Conservation (phyloP, 2,888 invertebrate species). For the Drosophila diplacantha region DNA sequence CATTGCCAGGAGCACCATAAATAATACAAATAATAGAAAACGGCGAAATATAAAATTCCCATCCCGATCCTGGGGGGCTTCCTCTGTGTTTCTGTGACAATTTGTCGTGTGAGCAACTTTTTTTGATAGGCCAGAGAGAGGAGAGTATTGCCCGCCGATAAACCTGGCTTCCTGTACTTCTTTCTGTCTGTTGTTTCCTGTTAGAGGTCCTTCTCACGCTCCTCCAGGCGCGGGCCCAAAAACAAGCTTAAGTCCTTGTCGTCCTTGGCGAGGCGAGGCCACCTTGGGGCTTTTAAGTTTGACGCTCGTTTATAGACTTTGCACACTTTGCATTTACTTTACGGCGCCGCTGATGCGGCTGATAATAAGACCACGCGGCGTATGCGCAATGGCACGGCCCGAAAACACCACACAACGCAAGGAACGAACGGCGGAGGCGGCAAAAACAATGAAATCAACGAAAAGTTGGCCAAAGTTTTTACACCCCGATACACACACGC, state of each 20-base stretch:
- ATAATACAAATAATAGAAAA: slow-evolving; percentile 66
- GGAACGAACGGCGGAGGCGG: slow-evolving; percentile 9
- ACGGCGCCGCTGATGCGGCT: slow-evolving; percentile 65
- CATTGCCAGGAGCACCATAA: slow-evolving; percentile 58
- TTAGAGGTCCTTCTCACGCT: neutral
- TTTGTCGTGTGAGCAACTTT: slow-evolving; percentile 67
- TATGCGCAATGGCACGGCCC: slow-evolving; percentile 52
- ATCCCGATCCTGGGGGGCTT: slow-evolving; percentile 33
- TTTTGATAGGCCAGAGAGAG: slow-evolving; percentile 56
- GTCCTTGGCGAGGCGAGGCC: slow-evolving; percentile 53
- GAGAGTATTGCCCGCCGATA: slow-evolving; percentile 46
- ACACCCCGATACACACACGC: slow-evolving; percentile 61
- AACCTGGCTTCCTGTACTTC: slow-evolving; percentile 31
- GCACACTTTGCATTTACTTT: slow-evolving; percentile 71
- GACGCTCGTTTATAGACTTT: slow-evolving; percentile 71
- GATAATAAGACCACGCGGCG: slow-evolving; percentile 66
- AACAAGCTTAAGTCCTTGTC: slow-evolving; percentile 39
- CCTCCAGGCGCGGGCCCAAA: slow-evolving; percentile 11
- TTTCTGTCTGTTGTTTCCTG: slow-evolving; percentile 8
- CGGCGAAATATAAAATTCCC: slow-evolving; percentile 56
- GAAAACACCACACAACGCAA: slow-evolving; percentile 1
- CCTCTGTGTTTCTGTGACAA: slow-evolving; percentile 43
- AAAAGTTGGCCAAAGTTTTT: slow-evolving; percentile 65
- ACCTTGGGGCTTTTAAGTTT: slow-evolving; percentile 70
- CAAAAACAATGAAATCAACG: slow-evolving; percentile 29